Evolutionary conservation across 1,140 invertebrate species (phyloP).

Genomic region (Halictus rubicundus): DNA sequence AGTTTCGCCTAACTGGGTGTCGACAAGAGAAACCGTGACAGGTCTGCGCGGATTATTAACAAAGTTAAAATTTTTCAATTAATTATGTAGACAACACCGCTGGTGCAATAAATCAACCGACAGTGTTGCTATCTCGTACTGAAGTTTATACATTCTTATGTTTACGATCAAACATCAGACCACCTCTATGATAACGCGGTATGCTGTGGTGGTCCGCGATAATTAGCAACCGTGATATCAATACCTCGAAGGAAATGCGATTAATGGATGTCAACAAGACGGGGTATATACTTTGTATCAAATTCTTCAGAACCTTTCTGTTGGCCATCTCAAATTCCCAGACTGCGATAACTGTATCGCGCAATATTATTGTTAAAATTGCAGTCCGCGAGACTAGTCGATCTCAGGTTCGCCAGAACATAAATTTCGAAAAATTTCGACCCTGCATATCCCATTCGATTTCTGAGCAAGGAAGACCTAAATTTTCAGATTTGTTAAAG

Average conservation of each 20-base stretch:
- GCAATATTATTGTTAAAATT: too few relatives aligned
- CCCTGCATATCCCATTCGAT: too few relatives aligned
- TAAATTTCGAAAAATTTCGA: too few relatives aligned
- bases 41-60: too few relatives aligned
- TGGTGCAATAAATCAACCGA: too few relatives aligned
- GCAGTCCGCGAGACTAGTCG: too few relatives aligned
- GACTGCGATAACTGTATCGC: too few relatives aligned
- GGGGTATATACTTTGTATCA: not conserved
- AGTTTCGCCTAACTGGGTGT: too few relatives aligned
- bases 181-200: not conserved
- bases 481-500: too few relatives aligned
- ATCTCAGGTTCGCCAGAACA: too few relatives aligned
- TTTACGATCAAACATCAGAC: not conserved
- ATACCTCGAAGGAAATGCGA: slow-evolving; percentile 16
- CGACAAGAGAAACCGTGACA: too few relatives aligned
- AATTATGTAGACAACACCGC: not conserved
- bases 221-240: slow-evolving; percentile 16
- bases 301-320: not conserved
- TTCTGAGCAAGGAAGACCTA: too few relatives aligned
- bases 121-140: not conserved
- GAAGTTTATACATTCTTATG: not conserved
- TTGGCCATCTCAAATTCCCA: not conserved
- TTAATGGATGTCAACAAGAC: slow-evolving; percentile 33
- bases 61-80: not conserved
- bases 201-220: slow-evolving; percentile 16